Evolutionary conservation across 2,113 vertebrate genomes (phyloP), one percentile per base, ranked within the genome.

Genomic region (Phycodurus eques): DNA sequence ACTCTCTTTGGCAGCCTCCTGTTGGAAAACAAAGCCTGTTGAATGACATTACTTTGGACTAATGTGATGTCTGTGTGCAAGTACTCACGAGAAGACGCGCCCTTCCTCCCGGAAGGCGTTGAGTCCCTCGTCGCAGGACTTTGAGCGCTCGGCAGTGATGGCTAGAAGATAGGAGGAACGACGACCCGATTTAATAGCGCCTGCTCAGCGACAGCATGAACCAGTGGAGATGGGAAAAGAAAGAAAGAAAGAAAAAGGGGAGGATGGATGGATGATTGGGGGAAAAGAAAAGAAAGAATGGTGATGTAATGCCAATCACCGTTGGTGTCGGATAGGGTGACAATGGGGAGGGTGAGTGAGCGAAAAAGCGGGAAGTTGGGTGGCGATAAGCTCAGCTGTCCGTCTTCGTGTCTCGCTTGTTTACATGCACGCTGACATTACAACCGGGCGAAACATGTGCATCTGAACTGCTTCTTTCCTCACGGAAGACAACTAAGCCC

Each of bases 91-190:
- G 78, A 92, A 92, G 72, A 92, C 77, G 19, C 95, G 94, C 2
- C 95, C 94, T 72, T 99, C 97, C 0, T 99, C 97, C 67, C 96
- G 92, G 88, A 98, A 98, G 0, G 93, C 88, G 73, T 99, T 98
- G 81, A 99, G 95, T 7, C 98, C 97, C 0, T 99, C 97, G 2
- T 99, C 97, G 0, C 96, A 99, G 42, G 98, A 99, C 92, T 98
- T 99, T 89, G 98, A 99, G 86, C 97, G 96, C 84, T 98, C 96
- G 0, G 95, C 94, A 86, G 95, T 97, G 91, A 98, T 95, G 89
- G 96, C 97, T 92, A 97, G 91, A 90, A 98, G 92, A 92, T 98
- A 98, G 87, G 98, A 99, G n/a, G 96, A 98, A 78, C 97, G 96
- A 74, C 96, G 97, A 85, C 94, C 93, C 0, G 95, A 95, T 89